A percentile compares a stretch with the other conserved stretches of the same genome.
Conservation (phyloP, 1,140 invertebrate genomes). For the Metopolophium dirhodum region DNA sequence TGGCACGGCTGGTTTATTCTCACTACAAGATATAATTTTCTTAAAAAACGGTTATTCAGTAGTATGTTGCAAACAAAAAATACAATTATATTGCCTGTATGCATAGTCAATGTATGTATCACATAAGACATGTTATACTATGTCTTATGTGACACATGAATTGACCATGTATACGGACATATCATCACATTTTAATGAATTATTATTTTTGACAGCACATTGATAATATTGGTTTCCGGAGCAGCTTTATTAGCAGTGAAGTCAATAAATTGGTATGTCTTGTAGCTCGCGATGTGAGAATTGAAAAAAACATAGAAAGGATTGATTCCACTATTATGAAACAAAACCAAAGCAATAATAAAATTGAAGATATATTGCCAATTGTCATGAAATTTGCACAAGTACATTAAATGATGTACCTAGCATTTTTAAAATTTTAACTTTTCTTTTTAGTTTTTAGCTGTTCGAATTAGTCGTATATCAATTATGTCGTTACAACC, state of each 20-base stretch:
- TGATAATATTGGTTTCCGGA: conserved; percentile 83
- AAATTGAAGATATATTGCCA: conserved; percentile 58
- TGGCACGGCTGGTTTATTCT: conserved; percentile 46
- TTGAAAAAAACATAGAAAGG: conserved; percentile 77
- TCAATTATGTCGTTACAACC: conserved; percentile 75
- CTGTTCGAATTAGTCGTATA: conserved; percentile 83
- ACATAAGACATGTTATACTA: too few species aligned
- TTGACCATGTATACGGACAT: too few species aligned
- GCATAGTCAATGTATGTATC: too few species aligned
- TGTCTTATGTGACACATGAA: too few species aligned
- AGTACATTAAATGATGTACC: conserved; percentile 63
- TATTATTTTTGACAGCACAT: conserved; percentile 74
- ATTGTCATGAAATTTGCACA: conserved; percentile 72
- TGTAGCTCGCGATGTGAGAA: conserved; percentile 80
- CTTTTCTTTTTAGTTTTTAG: conserved; percentile 73
- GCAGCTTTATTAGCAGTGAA: conserved; percentile 88
- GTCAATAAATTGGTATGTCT: conserved; percentile 86
- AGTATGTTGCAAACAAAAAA: not conserved
- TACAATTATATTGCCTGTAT: not conserved
- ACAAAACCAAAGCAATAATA: conserved; percentile 59
- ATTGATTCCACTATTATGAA: conserved; percentile 42
- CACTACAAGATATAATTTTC: conserved; percentile 50
- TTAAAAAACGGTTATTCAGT: conserved; percentile 53
- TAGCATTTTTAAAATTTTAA: not conserved
- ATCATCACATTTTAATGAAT: not conserved